Percentiles rank a stretch among this genome's conserved stretches.
Conservation (phyloP, 2,888 invertebrate species). For the Agonopterix subpropinquella region DNA sequence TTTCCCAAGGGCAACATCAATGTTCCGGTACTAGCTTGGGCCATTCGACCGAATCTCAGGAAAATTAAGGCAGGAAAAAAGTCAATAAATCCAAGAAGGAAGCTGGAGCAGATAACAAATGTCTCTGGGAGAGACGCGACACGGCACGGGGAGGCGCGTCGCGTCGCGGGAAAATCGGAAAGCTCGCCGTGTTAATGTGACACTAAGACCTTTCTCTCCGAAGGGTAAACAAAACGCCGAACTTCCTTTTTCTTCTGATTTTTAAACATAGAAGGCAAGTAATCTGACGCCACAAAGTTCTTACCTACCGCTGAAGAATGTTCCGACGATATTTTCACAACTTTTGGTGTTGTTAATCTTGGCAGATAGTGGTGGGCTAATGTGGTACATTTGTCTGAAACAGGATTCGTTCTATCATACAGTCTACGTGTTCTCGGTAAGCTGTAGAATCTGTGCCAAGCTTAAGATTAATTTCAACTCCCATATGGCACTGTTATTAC, state of each 20-base stretch:
- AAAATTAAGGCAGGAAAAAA: conserved; percentile 68
- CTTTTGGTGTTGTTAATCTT: conserved; percentile 12
- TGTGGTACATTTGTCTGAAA: not conserved
- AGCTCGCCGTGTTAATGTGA: conserved; percentile 42
- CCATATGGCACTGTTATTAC: conserved; percentile 6
- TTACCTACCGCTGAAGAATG: too few species aligned
- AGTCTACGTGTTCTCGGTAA: not conserved
- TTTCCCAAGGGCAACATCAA: conserved; percentile 68
- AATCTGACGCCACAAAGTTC: too few species aligned
- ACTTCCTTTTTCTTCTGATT: conserved; percentile 1
- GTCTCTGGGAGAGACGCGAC: conserved; percentile 28
- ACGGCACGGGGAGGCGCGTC: conserved; percentile 15
- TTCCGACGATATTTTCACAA: conserved; percentile 14
- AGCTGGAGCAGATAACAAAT: conserved; percentile 58
- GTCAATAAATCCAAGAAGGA: conserved; percentile 68
- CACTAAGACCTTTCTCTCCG: conserved; percentile 32
- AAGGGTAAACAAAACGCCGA: conserved; percentile 34
- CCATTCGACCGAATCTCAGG: conserved; percentile 71
- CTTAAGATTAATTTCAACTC: conserved; percentile 9
- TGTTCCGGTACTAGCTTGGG: conserved; percentile 64
- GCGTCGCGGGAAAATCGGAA: conserved; percentile 6
- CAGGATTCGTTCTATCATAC: not conserved
- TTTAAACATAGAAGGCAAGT: too few species aligned
- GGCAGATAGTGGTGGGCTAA: not conserved
- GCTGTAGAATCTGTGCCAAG: not conserved